Evolutionary conservation across 1,140 invertebrate species (phyloP).

Genomic region (Cyclargus thomasi): DNA sequence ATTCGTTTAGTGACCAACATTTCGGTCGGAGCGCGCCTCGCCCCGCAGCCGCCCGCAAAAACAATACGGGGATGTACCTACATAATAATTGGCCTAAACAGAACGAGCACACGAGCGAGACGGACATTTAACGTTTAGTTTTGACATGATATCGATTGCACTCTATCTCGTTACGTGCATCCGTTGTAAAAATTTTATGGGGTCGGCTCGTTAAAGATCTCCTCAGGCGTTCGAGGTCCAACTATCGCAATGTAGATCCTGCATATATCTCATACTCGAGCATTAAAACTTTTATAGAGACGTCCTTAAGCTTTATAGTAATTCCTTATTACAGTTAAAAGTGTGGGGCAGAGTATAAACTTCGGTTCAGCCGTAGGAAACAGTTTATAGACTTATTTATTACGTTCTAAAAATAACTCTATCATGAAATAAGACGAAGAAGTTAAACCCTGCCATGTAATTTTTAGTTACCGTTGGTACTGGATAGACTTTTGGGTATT

Average conservation of each 20-base stretch:
- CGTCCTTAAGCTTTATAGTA: neutral
- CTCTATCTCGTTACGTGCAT: neutral
- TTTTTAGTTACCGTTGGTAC: too few species aligned
- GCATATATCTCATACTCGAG: neutral
- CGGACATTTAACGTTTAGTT: slow-evolving; percentile 21
- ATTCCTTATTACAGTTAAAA: too few species aligned
- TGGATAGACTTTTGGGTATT: too few species aligned
- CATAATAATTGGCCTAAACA: slow-evolving; percentile 33
- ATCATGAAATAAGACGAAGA: too few species aligned
- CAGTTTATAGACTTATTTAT: too few species aligned
- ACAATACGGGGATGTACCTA: slow-evolving; percentile 29
- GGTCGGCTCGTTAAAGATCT: neutral
- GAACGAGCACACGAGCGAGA: slow-evolving; percentile 16
- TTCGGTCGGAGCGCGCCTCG: slow-evolving; percentile 30
- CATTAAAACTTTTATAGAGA: too few species aligned
- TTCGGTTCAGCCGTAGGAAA: neutral
- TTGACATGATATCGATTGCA: neutral
- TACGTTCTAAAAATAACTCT: too few species aligned
- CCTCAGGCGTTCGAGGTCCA: neutral
- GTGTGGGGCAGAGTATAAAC: neutral
- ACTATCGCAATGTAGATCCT: neutral
- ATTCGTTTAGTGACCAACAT: slow-evolving; percentile 35
- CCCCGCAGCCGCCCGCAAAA: slow-evolving; percentile 32
- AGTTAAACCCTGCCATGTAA: too few species aligned
- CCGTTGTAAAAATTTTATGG: neutral